Conservation (phyloP, 2,113 vertebrate genomes). For the Chaetodon trifascialis region DNA sequence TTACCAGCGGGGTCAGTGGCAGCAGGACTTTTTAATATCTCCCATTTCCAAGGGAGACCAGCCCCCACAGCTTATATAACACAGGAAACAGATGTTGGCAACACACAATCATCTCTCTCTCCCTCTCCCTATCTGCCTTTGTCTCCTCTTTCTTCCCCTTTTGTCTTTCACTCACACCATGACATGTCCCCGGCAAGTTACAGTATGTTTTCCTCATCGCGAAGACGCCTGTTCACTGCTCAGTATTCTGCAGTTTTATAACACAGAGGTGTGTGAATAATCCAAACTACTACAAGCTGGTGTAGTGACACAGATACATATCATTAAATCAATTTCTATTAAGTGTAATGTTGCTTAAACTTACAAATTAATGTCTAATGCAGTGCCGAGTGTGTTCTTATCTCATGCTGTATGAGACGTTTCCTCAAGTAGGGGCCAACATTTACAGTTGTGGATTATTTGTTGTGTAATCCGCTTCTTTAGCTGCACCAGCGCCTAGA, state of each 20-base stretch:
- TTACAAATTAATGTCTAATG: conserved; percentile 21
- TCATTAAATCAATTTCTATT: conserved; percentile 43
- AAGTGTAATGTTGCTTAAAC: conserved; percentile 30
- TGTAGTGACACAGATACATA: conserved; percentile 48
- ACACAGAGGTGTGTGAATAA: neutral
- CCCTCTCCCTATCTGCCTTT: conserved; percentile 27
- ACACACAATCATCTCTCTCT: conserved; percentile 67
- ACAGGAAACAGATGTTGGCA: conserved; percentile 84
- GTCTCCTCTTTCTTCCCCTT: conserved; percentile 44
- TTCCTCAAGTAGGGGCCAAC: conserved; percentile 33
- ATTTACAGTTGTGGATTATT: conserved; percentile 60
- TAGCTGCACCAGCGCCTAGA: conserved; percentile 8
- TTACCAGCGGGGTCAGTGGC: conserved; percentile 69
- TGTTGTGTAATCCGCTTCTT: conserved; percentile 64
- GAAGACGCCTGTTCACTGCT: conserved; percentile 13
- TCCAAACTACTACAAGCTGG: conserved; percentile 12
- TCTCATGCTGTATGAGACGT: neutral
- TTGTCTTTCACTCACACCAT: conserved; percentile 42
- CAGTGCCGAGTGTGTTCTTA: neutral
- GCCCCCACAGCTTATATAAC: conserved; percentile 81
- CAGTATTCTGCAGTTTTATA: neutral
- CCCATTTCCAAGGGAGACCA: conserved; percentile 68
- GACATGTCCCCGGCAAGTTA: conserved; percentile 25
- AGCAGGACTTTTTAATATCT: conserved; percentile 77
- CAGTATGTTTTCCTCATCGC: conserved; percentile 37